Conservation (phyloP, 53 echinoderm and acorn worm species). For the Patiria pectinifera region DNA sequence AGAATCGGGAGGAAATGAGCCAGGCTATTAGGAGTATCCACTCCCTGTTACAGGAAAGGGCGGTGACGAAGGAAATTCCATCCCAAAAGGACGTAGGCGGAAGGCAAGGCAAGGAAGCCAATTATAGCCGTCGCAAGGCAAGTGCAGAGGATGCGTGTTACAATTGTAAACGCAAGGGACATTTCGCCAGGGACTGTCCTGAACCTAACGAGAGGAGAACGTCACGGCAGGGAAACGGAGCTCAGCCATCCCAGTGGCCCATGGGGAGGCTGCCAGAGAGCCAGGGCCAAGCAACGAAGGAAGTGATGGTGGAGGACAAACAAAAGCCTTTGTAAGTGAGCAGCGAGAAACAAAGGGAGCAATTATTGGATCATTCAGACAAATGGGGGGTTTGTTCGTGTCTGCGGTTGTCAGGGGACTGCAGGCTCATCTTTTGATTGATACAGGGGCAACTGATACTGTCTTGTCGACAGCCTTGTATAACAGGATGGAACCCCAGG, state of each 20-base stretch:
- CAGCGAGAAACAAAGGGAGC: background rate
- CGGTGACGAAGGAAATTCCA: background rate
- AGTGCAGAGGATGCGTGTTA: background rate
- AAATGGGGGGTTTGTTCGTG: constrained; percentile 39
- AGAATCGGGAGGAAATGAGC: background rate
- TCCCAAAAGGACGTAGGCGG: background rate
- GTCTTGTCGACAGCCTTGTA: constrained; percentile 23
- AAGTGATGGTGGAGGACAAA: background rate
- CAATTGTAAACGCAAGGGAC: background rate
- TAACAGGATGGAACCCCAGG: constrained; percentile 18
- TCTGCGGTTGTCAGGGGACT: constrained; percentile 7
- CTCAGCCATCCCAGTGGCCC: constrained; percentile 41
- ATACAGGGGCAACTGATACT: too few species aligned
- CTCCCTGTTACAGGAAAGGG: background rate
- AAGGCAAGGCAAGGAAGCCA: background rate
- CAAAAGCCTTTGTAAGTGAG: background rate
- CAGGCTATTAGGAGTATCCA: background rate
- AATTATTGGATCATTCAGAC: background rate
- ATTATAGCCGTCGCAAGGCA: background rate
- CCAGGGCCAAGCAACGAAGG: constrained; percentile 28
- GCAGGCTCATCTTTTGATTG: constrained; percentile 25
- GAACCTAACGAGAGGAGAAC: background rate
- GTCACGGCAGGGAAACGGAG: constrained; percentile 13
- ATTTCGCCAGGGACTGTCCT: constrained; percentile 2
- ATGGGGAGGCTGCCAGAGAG: constrained; percentile 35